These are phyloP conservation scores for Pemphredon lugubris DNA, from an alignment of 2,888 invertebrate species.

Conservation along the genomic window DNA sequence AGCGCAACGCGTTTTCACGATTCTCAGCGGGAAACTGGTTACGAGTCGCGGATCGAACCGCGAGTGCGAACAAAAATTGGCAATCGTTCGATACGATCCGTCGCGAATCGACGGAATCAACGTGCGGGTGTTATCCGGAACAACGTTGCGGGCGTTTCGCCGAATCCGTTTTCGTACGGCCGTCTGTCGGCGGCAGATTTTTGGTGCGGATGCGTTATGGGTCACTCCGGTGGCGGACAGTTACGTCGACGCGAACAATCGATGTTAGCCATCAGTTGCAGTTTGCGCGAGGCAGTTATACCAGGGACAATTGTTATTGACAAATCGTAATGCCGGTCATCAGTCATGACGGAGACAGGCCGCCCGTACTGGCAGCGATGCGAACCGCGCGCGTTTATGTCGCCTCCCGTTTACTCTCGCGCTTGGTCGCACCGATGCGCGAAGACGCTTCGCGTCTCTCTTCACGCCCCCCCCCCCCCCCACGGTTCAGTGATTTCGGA, in stretches of 20 bases:
- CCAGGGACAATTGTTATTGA: slow-evolving; percentile 77
- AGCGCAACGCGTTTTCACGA: too few relatives aligned
- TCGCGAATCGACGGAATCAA: slow-evolving; percentile 35
- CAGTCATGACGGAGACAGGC: slow-evolving; percentile 71
- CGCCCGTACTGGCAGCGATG: slow-evolving; percentile 31
- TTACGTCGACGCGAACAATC: slow-evolving; percentile 72
- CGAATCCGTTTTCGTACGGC: slow-evolving; percentile 50
- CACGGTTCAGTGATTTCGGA: too few relatives aligned
- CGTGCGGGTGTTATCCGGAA: slow-evolving; percentile 35
- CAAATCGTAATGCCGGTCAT: slow-evolving; percentile 78
- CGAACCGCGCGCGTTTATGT: slow-evolving; percentile 44
- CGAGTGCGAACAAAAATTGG: slow-evolving; percentile 41
- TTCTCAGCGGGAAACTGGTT: neutral
- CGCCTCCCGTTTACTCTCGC: slow-evolving; percentile 28
- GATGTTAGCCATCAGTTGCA: slow-evolving; percentile 78
- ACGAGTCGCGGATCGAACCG: neutral
- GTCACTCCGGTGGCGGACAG: slow-evolving; percentile 60
- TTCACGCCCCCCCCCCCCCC: too few relatives aligned
- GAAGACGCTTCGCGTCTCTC: too few relatives aligned
- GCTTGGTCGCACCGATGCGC: slow-evolving; percentile 2
- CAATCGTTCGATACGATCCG: slow-evolving; percentile 45
- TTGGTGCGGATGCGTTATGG: slow-evolving; percentile 65
- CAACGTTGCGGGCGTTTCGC: slow-evolving; percentile 47
- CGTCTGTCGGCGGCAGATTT: slow-evolving; percentile 64
- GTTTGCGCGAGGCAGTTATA: slow-evolving; percentile 72